These are phyloP conservation scores for Andrena praecox DNA, from an alignment of 2,888 invertebrate genomes.

Conservation along the genomic window DNA sequence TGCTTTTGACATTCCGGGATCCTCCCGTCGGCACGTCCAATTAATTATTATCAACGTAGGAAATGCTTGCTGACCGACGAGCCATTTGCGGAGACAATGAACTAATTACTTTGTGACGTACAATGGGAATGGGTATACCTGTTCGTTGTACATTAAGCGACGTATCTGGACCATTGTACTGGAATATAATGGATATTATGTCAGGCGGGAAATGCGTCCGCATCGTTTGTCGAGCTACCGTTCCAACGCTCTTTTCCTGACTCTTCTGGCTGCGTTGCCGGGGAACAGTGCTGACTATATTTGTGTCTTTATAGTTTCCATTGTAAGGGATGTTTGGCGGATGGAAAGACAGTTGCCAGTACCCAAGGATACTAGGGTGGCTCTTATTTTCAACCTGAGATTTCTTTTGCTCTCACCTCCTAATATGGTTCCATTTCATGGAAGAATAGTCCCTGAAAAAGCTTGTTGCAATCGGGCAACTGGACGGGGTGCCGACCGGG, in stretches of 20 bases:
- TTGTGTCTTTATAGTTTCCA: neutral
- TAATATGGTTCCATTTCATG: no score
- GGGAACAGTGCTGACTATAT: slow-evolving; percentile 7
- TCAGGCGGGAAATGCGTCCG: slow-evolving; percentile 68
- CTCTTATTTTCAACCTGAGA: no score
- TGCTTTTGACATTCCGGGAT: neutral
- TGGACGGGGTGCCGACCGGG: no score
- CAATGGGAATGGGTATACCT: slow-evolving; percentile 68
- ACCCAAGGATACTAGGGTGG: no score
- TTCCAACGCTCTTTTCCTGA: slow-evolving; percentile 48
- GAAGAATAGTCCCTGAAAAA: no score
- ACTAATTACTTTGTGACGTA: slow-evolving; percentile 71
- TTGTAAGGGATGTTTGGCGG: neutral
- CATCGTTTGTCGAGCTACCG: slow-evolving; percentile 53
- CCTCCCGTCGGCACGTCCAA: slow-evolving; percentile 55
- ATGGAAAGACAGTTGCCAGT: neutral
- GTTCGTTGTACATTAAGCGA: slow-evolving; percentile 70
- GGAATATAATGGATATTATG: slow-evolving; percentile 71
- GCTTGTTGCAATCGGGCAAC: no score
- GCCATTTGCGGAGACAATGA: slow-evolving; percentile 72
- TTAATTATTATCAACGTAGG: slow-evolving; percentile 67
- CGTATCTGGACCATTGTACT: slow-evolving; percentile 65
- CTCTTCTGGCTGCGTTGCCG: slow-evolving; percentile 16
- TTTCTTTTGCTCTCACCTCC: no score
- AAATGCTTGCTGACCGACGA: slow-evolving; percentile 61